Conservation (phyloP, 2,113 vertebrate genomes). For the Phyllostomus hastatus region DNA sequence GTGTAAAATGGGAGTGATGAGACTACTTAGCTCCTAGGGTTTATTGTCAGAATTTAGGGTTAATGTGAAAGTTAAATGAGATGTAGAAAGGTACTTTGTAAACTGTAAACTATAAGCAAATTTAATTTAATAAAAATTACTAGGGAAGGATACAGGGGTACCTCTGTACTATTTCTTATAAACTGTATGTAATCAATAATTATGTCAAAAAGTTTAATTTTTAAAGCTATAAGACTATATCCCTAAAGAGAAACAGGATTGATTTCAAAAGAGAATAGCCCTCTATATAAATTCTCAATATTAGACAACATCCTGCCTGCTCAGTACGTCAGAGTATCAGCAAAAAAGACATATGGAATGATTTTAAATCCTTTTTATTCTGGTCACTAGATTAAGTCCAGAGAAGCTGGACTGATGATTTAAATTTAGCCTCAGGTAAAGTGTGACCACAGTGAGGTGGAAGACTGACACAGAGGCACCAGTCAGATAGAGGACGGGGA, state of each 20-base stretch:
- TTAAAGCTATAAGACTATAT: not conserved
- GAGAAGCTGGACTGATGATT: not conserved
- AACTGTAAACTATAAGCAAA: not conserved
- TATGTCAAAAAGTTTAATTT: not conserved
- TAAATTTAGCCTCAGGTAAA: not conserved
- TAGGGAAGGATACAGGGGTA: not conserved
- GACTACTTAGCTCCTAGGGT: not conserved
- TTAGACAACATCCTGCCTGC: not conserved
- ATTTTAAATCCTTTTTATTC: not conserved
- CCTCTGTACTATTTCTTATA: not conserved
- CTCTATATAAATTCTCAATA: not conserved
- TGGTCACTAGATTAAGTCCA: not conserved
- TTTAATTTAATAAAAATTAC: slow-evolving; percentile 9
- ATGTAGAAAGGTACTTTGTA: not conserved
- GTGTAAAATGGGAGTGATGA: not conserved
- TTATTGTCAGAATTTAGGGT: not conserved
- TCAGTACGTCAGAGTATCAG: not conserved
- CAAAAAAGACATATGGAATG: not conserved
- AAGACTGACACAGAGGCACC: not conserved
- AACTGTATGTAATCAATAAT: not conserved
- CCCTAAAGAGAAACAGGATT: not conserved
- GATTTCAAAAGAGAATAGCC: not conserved
- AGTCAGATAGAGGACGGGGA: not conserved
- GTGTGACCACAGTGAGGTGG: not conserved
- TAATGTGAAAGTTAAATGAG: slow-evolving; percentile 2